Base-by-base conservation (phyloP, 2,797 vertebrate species). In the Myotis pilosus region DNA sequence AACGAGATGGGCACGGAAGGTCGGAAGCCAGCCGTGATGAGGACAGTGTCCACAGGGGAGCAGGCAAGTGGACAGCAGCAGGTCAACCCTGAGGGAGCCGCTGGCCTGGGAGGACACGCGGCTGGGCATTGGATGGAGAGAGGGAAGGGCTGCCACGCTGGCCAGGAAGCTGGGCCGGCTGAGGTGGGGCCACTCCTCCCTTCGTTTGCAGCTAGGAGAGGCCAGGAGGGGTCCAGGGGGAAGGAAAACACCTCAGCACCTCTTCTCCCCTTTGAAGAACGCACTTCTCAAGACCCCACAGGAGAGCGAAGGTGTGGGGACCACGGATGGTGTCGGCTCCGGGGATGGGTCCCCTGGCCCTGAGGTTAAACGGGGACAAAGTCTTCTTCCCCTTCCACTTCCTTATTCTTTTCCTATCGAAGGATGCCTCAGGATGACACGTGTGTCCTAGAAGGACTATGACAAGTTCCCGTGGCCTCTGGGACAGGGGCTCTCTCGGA, bases 301-400 rank as follows among this genome's bases (percentile, higher is more conserved):
- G 80, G 60, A 30, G 8, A 23, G 60, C 1, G 41, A 33, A 20
- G 55, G 9, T 23, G 19, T 23, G 19, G n/a, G 16, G n/a, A 16
- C 10, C 8, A 6, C 0, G 8, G 38, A 22, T 1, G 33, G 53
- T 4, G 12, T 38, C n/a, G 20, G 62, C 20, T 20, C 0, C 41
- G 3, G 41, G 22, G 9, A 17, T 0, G 4, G 44, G 33, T n/a
- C 22, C 19, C 23, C n/a, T 33, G 9, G 8, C 13, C 1, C 0
- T 22, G 22, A 23, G 49, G 30, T 22, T 15, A 49, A 62, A 20
- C 17, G 4, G 4, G 47, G 41, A 8, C 81, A 44, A 17, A 6
- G 1, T 51, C 66, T 74, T 8, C 5, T 23, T 8, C 33, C 51
- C 47, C 23, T 44, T 17, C 17, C 28, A 0, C 8, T 7, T 23